Conservation (phyloP, 2,888 invertebrate genomes). For the Mesorhabditis belari region DNA sequence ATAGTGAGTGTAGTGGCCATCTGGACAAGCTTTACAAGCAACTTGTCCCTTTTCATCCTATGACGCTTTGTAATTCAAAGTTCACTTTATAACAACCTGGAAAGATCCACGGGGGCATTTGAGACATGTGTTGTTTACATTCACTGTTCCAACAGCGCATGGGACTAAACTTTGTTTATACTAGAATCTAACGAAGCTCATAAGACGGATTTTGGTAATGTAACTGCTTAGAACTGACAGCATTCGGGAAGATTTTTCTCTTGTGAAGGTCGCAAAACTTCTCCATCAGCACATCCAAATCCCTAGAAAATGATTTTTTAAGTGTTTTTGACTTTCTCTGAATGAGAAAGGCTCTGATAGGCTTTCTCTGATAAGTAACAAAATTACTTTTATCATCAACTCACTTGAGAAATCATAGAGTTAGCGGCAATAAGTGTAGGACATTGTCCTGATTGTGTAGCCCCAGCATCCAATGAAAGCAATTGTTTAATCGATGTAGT, state of each 20-base stretch:
- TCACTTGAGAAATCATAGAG: neutral
- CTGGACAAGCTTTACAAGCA: constrained; percentile 85
- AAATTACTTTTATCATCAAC: neutral
- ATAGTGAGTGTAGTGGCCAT: constrained; percentile 75
- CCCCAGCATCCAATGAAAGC: constrained; percentile 36
- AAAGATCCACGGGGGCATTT: constrained; percentile 82
- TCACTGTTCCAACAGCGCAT: constrained; percentile 91
- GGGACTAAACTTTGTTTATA: constrained; percentile 66
- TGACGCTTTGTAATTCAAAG: constrained; percentile 64
- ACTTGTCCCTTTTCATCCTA: constrained; percentile 61
- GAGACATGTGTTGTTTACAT: constrained; percentile 79
- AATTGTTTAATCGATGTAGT: constrained; percentile 44
- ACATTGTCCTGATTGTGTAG: constrained; percentile 31
- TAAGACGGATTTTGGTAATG: too few species aligned
- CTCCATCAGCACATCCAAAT: constrained; percentile 85
- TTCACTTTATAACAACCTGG: constrained; percentile 57
- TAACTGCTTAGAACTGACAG: constrained; percentile 72
- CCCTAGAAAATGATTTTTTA: constrained; percentile 67
- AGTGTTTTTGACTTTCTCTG: neutral
- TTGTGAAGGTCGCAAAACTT: constrained; percentile 85
- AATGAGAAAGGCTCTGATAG: neutral
- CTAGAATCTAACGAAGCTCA: neutral
- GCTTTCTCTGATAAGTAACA: neutral
- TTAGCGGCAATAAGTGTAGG: constrained; percentile 19
- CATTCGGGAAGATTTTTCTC: constrained; percentile 74